Evolutionary conservation across 2,888 invertebrate genomes (phyloP).

Genomic region (Patella caerulea): DNA sequence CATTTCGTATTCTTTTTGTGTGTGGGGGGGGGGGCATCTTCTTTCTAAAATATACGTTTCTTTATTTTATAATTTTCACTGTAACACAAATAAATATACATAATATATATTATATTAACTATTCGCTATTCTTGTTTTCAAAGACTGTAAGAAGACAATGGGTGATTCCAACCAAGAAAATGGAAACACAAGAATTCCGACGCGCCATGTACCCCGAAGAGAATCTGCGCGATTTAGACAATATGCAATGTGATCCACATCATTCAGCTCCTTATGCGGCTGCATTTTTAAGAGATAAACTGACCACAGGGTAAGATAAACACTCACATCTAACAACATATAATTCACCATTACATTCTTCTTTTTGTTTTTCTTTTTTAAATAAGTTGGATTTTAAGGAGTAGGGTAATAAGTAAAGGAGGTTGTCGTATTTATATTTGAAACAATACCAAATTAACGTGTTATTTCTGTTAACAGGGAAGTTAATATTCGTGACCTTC

Average conservation of each 20-base stretch:
- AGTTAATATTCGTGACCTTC: constrained; percentile 27
- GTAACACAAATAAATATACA: no score
- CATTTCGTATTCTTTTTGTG: no score
- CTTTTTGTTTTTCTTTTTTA: no score
- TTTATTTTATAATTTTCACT: background rate
- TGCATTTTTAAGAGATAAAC: constrained; percentile 7
- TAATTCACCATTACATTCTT: no score
- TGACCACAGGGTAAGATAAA: constrained; percentile 17
- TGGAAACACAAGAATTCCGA: background rate
- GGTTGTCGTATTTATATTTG: no score
- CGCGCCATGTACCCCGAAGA: constrained; percentile 22
- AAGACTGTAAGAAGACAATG: constrained; percentile 1
- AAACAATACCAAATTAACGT: no score
- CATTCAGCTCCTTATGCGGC: constrained; percentile 18
- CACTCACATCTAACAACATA: no score
- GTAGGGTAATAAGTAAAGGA: no score
- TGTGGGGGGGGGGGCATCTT: no score
- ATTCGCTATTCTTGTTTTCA: background rate
- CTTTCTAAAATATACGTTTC: background rate
- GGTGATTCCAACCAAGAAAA: constrained; percentile 5
- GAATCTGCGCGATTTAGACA: constrained; percentile 16
- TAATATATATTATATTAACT: no score
- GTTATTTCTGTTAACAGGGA: constrained; percentile 18
- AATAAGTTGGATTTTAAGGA: no score
- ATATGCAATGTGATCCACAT: constrained; percentile 13